Conservation (phyloP, 2,113 vertebrate genomes). For the Gymnobelideus leadbeateri region DNA sequence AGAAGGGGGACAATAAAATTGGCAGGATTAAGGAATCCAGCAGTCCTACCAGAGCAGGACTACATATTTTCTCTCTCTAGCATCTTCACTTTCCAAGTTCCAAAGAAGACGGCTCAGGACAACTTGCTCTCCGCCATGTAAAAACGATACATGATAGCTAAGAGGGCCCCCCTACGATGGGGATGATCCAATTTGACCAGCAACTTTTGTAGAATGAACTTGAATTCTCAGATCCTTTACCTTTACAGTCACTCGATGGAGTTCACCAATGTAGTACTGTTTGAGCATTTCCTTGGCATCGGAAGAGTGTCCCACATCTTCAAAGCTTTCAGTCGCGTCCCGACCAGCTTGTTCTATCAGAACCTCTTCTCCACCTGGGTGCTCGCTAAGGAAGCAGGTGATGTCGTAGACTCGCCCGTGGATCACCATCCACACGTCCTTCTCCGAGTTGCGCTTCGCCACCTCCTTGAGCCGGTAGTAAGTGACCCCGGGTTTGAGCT, state of each 20-base stretch:
- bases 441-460: slow-evolving; percentile 83
- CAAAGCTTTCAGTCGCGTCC: slow-evolving; percentile 96
- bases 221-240: slow-evolving; percentile 84
- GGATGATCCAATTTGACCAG: slow-evolving; percentile 94
- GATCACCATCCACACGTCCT: slow-evolving; percentile 93
- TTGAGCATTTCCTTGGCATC: slow-evolving; percentile 96
- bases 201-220: no score
- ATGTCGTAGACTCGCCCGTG: slow-evolving; percentile 94
- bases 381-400: slow-evolving; percentile 93
- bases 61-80: slow-evolving; percentile 38
- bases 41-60: slow-evolving; percentile 46
- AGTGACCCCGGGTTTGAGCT: slow-evolving; percentile 71
- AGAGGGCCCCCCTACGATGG: slow-evolving; percentile 86
- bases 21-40: slow-evolving; percentile 17
- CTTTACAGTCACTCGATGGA: slow-evolving; percentile 91
- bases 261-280: slow-evolving; percentile 93
- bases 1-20: slow-evolving; percentile 59
- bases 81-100: slow-evolving; percentile 46
- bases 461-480: slow-evolving; percentile 88
- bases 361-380: slow-evolving; percentile 97
- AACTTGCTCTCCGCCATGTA: slow-evolving; percentile 90
- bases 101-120: slow-evolving; percentile 80
- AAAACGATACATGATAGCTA: slow-evolving; percentile 93
- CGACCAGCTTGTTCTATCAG: slow-evolving; percentile 93
- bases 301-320: slow-evolving; percentile 95